Evolutionary conservation across 2,113 vertebrate species (phyloP).

Genomic region (Prinia subflava): DNA sequence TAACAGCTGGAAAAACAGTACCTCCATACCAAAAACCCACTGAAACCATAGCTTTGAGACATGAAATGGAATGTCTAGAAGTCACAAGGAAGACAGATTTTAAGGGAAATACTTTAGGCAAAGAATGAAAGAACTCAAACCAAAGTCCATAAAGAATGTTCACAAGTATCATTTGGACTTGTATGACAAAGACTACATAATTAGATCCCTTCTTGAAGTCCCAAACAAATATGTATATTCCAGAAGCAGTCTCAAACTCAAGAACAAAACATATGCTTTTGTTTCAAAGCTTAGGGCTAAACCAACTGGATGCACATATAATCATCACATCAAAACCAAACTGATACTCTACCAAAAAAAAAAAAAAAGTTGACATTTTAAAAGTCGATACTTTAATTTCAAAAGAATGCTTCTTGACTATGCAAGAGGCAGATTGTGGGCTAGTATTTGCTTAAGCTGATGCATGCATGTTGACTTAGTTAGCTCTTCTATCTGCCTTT

Average conservation of each 20-base stretch:
- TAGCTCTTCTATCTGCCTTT: neutral
- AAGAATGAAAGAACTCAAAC: neutral
- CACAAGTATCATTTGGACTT: neutral
- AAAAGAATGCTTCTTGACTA: neutral
- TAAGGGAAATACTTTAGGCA: neutral
- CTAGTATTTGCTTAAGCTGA: neutral
- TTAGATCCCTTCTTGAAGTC: neutral
- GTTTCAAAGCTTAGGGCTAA: neutral
- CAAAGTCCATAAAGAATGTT: neutral
- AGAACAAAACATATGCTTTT: neutral
- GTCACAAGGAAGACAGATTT: neutral
- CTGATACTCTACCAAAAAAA: neutral
- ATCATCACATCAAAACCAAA: neutral
- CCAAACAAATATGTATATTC: neutral
- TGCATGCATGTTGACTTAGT: neutral
- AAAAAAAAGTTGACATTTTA: neutral
- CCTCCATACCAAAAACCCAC: neutral
- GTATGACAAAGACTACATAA: neutral
- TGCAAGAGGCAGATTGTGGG: neutral
- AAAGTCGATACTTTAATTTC: neutral
- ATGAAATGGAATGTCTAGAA: neutral
- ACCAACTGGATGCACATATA: neutral
- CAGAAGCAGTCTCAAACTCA: neutral
- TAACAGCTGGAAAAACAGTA: neutral
- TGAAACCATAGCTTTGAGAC: neutral